Percentiles rank a stretch among this genome's conserved stretches.
Evolutionary conservation across 2,888 invertebrate species (phyloP).

Genomic region (Parnassius smintheus): DNA sequence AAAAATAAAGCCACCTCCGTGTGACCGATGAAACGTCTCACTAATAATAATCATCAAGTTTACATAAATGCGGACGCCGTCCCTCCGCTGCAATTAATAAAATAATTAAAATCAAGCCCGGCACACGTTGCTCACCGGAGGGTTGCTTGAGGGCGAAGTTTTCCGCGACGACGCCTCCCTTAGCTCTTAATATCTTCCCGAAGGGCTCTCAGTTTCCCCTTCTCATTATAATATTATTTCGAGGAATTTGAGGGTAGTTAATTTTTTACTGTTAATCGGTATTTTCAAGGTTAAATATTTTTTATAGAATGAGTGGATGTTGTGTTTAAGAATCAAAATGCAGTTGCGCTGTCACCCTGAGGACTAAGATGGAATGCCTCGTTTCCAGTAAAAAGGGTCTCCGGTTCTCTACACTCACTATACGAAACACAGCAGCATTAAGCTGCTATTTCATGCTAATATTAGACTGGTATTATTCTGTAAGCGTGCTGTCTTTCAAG

Average conservation of each 20-base stretch:
- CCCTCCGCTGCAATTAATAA: constrained; percentile 21
- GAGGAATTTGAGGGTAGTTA: constrained; percentile 15
- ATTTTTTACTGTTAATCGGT: constrained; percentile 22
- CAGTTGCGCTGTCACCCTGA: too few relatives aligned
- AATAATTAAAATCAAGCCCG: constrained; percentile 25
- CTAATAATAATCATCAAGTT: constrained; percentile 2
- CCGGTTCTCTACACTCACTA: too few relatives aligned
- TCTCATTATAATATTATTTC: constrained; percentile 24
- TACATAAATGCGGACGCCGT: not conserved
- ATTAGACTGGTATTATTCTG: too few relatives aligned
- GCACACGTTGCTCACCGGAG: constrained; percentile 14
- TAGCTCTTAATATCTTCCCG: constrained; percentile 19
- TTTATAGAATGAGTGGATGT: too few relatives aligned
- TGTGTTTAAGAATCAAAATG: too few relatives aligned
- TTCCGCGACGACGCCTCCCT: constrained; percentile 26
- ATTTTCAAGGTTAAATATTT: not conserved
- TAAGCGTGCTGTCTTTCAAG: too few relatives aligned
- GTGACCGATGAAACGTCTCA: not conserved
- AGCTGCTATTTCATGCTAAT: too few relatives aligned
- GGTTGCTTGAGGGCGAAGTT: constrained; percentile 24
- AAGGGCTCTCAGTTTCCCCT: constrained; percentile 20
- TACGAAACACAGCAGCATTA: too few relatives aligned
- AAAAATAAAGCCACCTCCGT: too few relatives aligned
- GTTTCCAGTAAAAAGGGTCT: too few relatives aligned
- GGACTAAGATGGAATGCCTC: too few relatives aligned